Conservation (phyloP, 1,140 invertebrate genomes). For the Aporrectodea caliginosa region DNA sequence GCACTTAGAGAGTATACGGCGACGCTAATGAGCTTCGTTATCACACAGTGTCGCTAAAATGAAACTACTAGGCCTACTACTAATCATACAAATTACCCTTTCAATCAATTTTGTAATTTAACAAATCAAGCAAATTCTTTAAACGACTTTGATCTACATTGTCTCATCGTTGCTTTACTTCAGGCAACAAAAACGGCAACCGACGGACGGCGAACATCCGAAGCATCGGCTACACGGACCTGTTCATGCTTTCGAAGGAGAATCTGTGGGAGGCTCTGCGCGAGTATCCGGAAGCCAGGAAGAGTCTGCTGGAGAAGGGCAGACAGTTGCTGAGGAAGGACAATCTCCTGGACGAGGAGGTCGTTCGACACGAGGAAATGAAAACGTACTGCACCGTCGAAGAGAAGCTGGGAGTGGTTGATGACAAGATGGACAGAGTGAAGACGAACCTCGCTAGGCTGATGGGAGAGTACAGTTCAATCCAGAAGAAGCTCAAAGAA, state of each 20-base stretch:
- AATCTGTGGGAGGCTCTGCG: conserved; percentile 80
- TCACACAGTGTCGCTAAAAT: no score
- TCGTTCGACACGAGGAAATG: conserved; percentile 35
- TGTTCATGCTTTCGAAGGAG: conserved; percentile 74
- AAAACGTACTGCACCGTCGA: conserved; percentile 41
- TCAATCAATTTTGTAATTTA: no score
- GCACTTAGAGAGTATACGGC: no score
- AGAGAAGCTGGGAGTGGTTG: conserved; percentile 55
- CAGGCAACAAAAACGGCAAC: conserved; percentile 49
- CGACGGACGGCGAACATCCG: conserved; percentile 70
- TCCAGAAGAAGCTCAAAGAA: conserved; percentile 69
- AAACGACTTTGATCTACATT: not conserved
- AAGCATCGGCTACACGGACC: conserved; percentile 56
- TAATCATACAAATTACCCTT: no score
- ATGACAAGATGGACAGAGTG: conserved; percentile 62
- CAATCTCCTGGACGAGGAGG: conserved; percentile 74
- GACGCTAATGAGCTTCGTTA: no score
- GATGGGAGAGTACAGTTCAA: conserved; percentile 71
- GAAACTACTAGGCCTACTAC: no score
- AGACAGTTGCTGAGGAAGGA: conserved; percentile 83
- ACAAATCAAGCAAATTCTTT: no score
- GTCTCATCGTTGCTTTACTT: not conserved
- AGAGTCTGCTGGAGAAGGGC: conserved; percentile 61
- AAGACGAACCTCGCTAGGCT: conserved; percentile 71
- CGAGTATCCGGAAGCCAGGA: conserved; percentile 88